phyloP scores from a whole-genome alignment of 2,888 invertebrate species.

The Ecdyonurus torrentis region DNA sequence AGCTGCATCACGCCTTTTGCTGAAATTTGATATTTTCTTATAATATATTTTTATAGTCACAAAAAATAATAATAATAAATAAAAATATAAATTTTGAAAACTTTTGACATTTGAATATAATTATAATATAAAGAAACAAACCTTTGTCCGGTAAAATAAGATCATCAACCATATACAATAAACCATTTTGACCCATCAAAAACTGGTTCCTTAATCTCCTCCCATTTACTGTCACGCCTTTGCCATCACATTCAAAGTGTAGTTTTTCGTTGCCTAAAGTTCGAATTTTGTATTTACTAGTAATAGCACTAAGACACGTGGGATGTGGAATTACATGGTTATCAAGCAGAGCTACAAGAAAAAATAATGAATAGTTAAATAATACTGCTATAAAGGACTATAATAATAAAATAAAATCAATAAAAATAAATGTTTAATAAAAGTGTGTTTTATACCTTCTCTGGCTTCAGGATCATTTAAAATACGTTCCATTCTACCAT shows the following conservation, averaged over 20 bases:
- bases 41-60: too few species aligned
- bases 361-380: not conserved
- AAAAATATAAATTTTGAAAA: too few species aligned
- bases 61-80: not conserved
- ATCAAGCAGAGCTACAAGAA: conserved; percentile 25
- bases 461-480: conserved; percentile 24
- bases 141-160: conserved; percentile 30
- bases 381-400: not conserved
- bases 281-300: conserved; percentile 25
- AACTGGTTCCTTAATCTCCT: conserved; percentile 24
- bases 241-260: conserved; percentile 26
- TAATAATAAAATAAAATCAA: not conserved
- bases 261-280: conserved; percentile 24
- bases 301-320: conserved; percentile 29
- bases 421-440: not conserved
- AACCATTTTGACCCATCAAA: conserved; percentile 28
- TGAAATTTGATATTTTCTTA: conserved; percentile 13
- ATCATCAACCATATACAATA: conserved; percentile 30
- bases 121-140: too few species aligned
- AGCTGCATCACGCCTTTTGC: conserved; percentile 28
- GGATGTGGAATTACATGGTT: conserved; percentile 29
- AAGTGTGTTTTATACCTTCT: conserved; percentile 18
- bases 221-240: conserved; percentile 25
- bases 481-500: conserved; percentile 25
- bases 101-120: too few species aligned